Evolutionary conservation across 2,888 invertebrate genomes (phyloP), one percentile per base, ranked within the genome.

Genomic region (Plebejus anna): DNA sequence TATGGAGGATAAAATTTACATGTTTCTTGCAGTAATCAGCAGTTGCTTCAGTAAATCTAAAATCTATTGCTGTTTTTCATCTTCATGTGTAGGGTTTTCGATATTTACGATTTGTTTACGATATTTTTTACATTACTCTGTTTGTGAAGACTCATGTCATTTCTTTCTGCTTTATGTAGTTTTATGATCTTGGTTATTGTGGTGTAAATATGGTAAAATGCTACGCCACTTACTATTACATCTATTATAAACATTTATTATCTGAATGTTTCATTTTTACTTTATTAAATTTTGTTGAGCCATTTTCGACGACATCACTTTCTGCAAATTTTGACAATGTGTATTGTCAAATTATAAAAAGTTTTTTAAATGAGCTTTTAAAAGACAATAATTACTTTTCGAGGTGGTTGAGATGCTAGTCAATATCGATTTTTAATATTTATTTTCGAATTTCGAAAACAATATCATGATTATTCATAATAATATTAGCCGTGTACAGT

Each of bases 231-330:
- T 1, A 66, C 66, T 66, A 66, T 66, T 36, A 9, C 32, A 66
- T 66, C 66, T 66, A 66, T 66, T 36, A 66, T 32, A 5, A 66
- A 66, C 66, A 66, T 66, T 66, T 66, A 36, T 66, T 66, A 66
- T 66, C 28, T 0, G 4, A 66, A 28, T 66, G 4, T 66, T 66
- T 28, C 32, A 66, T 66, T 28, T 66, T 66, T 66, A 66, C 61
- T 66, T 66, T 32, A 22, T 11, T 22, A 22, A 3, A 32, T 66
- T 66, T 32, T 5, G 32, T 36, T 36, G 1, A 32, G 66, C 5
- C 66, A 66, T 66, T 36, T 66, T 66, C 5, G 5, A 3, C 3
- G 28, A 61, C 61, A 61, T 28, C 5, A 13, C 1, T 66, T 36
- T 66, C 4, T 66, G 66, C 13, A 9, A 66, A 13, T 66, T 36